These are phyloP conservation scores for Dicrostonyx torquatus DNA, from an alignment of 2,797 vertebrate genomes.

Conservation along the genomic window DNA sequence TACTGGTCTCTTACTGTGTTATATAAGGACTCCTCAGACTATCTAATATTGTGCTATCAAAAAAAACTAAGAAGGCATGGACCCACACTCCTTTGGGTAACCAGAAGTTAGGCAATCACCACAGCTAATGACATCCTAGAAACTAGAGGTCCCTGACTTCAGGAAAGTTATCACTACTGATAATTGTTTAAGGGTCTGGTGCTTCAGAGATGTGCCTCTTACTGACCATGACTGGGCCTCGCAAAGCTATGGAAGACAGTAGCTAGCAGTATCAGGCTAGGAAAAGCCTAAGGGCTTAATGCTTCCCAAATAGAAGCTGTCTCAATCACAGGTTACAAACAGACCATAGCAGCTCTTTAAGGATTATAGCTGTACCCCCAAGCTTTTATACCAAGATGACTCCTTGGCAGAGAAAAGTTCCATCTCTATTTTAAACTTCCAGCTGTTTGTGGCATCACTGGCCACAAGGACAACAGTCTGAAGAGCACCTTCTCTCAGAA, in stretches of 20 bases:
- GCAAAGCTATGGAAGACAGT: conserved; percentile 51
- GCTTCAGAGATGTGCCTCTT: neutral
- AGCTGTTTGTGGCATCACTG: conserved; percentile 1
- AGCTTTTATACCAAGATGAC: conserved; percentile 37
- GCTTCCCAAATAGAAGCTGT: conserved; percentile 54
- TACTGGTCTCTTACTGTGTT: neutral
- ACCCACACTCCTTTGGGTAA: neutral
- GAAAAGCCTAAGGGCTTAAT: conserved; percentile 37
- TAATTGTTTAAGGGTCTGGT: conserved; percentile 58
- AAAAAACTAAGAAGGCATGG: neutral
- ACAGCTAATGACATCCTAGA: neutral
- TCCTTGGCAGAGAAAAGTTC: conserved; percentile 24
- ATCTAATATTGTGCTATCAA: neutral
- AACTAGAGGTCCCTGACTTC: neutral
- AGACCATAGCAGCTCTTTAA: conserved; percentile 13
- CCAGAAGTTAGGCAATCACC: neutral
- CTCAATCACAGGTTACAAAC: conserved; percentile 42
- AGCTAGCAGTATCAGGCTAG: conserved; percentile 19
- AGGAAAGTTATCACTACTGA: conserved; percentile 24
- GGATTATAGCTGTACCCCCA: conserved; percentile 37
- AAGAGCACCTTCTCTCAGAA: neutral
- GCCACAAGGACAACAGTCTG: neutral
- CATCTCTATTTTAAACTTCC: conserved; percentile 8
- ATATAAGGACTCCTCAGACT: neutral
- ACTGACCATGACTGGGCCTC: conserved; percentile 24